phyloP scores from a whole-genome alignment of 2,113 vertebrate species.

The Condylura cristata region DNA sequence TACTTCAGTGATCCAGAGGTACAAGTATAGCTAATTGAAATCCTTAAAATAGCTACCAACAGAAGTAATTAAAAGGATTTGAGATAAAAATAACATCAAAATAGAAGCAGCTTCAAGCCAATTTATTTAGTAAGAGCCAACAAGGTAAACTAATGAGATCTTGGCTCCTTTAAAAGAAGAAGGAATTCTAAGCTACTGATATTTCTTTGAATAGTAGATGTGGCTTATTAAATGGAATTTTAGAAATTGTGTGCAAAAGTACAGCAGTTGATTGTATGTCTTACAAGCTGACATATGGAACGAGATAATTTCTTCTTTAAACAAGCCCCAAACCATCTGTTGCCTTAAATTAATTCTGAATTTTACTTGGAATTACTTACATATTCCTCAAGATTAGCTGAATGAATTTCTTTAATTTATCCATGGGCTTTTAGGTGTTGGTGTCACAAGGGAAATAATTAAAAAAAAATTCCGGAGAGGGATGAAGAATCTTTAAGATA shows the following conservation, averaged over 20 bases:
- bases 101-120: background rate
- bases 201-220: background rate
- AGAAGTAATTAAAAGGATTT: conserved; percentile 46
- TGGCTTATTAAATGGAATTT: conserved; percentile 57
- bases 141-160: conserved; percentile 1
- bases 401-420: conserved; percentile 1
- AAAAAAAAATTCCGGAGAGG: background rate
- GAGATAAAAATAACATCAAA: conserved; percentile 39
- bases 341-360: conserved; percentile 46
- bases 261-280: conserved; percentile 50
- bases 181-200: background rate
- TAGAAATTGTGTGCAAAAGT: conserved; percentile 58
- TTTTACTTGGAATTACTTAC: conserved; percentile 58
- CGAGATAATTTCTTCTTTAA: conserved; percentile 66
- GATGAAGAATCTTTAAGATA: background rate
- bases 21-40: conserved; percentile 51
- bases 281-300: conserved; percentile 54
- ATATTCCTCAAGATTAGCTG: conserved; percentile 13
- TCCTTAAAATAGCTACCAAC: conserved; percentile 39
- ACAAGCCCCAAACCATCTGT: conserved; percentile 67
- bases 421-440: background rate
- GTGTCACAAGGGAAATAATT: accelerated
- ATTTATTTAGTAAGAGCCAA: conserved; percentile 15
- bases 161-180: background rate
- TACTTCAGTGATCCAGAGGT: background rate